phyloP scores from a whole-genome alignment of 2,797 vertebrate species.

The Vespertilio murinus region DNA sequence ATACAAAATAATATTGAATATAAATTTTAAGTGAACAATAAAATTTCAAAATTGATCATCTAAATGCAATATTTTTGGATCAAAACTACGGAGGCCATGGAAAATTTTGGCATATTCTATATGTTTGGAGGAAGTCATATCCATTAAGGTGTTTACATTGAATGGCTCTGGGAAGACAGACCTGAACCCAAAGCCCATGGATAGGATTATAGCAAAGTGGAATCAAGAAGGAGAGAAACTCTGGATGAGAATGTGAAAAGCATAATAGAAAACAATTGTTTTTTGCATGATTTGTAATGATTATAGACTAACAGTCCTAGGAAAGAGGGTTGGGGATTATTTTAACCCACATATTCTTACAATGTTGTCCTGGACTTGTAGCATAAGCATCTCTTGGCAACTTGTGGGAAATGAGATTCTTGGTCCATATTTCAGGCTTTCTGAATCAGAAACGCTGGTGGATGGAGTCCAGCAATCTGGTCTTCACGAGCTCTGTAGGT shows the following conservation, averaged over 20 bases:
- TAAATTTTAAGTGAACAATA: background rate
- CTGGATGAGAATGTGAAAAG: background rate
- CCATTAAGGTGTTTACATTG: background rate
- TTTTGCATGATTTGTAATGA: background rate
- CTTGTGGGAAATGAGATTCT: background rate
- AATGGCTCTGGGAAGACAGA: background rate
- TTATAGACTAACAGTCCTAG: background rate
- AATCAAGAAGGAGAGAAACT: background rate
- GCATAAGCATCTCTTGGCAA: background rate
- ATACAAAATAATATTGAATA: background rate
- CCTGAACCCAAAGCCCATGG: background rate
- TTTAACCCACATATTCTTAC: background rate
- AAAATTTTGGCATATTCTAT: background rate
- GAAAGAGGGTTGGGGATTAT: background rate
- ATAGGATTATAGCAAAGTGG: background rate
- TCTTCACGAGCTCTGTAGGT: background rate
- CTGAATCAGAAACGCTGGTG: background rate
- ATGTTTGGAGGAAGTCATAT: background rate
- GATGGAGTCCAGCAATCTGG: background rate
- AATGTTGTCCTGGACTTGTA: background rate
- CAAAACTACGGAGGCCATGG: background rate
- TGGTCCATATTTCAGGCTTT: background rate
- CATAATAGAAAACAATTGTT: background rate
- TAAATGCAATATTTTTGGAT: background rate
- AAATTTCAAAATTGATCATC: background rate